Evolutionary conservation across 2,888 invertebrate species (phyloP), one percentile per base, ranked within the genome.

Genomic region (Cheilosia pagana): DNA sequence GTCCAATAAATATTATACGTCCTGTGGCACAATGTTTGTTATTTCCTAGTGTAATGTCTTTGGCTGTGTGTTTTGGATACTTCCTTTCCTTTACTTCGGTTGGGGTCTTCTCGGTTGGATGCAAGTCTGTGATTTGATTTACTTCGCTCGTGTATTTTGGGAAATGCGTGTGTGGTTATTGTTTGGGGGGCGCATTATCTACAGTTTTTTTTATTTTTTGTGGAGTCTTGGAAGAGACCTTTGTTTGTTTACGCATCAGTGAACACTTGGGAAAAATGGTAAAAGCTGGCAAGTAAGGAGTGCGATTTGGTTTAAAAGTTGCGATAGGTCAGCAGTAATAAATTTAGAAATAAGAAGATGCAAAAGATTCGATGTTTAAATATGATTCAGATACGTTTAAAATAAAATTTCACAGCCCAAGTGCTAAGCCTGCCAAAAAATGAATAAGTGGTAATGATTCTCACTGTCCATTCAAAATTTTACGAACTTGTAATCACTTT

Each of bases 1-100:
- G 86, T 81, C 86, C 31, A 81, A 86, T 86, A 86, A 86, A 86
- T 86, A 86, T 86, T 72, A 48, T 53, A 67, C 60, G 48, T 85
- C 62, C 68, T 63, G 35, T 77, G 68, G 67, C 65, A 81, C 55
- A 45, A 75, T 81, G 71, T 81, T 85, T 85, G 81, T 75, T 85
- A 77, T 81, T 74, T 79, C 52, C 74, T 78, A 31, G 50, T 72
- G 62, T 68, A 74, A 78, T 85, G 71, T 85, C 71, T 62, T 81
- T 62, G 63, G 68, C 67, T 67, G 62, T 74, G 41, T 65, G 62
- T 25, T 63, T 21, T 65, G 31, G 41, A 35, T 23, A 10, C n/a
- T 60, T 68, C 28, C 62, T 70, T 60, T 68, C 28, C 62, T 70
- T 65, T 45, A 45, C 7, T 45, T 45, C 2, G 45, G 43, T 65